These are phyloP conservation scores for Dufourea novaeangliae DNA, from an alignment of 1,140 invertebrate species.

Conservation along the genomic window DNA sequence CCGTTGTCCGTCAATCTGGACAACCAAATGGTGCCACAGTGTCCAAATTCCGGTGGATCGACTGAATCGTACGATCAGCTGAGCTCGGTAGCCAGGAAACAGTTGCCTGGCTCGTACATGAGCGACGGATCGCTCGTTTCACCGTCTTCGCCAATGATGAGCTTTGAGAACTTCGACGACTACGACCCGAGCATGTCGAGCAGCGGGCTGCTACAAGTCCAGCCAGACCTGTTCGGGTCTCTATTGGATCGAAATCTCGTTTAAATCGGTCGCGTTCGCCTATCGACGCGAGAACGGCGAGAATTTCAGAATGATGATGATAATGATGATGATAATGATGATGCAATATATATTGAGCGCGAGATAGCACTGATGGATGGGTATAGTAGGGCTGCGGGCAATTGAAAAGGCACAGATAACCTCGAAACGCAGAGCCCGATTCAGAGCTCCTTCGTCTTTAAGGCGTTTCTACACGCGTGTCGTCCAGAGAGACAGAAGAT, in stretches of 20 bases:
- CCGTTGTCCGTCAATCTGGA: conserved; percentile 59
- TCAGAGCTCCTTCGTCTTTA: neutral
- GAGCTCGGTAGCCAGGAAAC: conserved; percentile 48
- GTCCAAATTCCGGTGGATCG: neutral
- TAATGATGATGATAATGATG: too few relatives aligned
- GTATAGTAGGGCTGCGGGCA: neutral
- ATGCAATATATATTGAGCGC: neutral
- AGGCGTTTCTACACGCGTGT: neutral
- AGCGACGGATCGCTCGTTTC: conserved; percentile 32
- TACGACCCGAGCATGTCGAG: conserved; percentile 42
- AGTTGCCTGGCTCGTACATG: conserved; percentile 28
- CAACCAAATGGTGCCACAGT: conserved; percentile 63
- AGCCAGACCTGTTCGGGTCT: conserved; percentile 49
- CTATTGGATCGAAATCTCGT: conserved; percentile 65
- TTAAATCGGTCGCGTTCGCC: conserved; percentile 34
- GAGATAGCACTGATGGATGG: neutral
- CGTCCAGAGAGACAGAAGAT: conserved; percentile 1
- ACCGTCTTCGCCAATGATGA: conserved; percentile 41
- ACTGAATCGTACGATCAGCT: conserved; percentile 41
- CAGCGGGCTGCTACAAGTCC: conserved; percentile 43
- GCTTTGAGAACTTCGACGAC: conserved; percentile 59
- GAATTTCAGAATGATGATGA: too few relatives aligned
- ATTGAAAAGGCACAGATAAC: neutral
- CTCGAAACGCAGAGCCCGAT: neutral
- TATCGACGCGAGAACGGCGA: too few relatives aligned